Evolutionary conservation across 1,140 invertebrate species (phyloP).

Genomic region (Parapsyche elsis): DNA sequence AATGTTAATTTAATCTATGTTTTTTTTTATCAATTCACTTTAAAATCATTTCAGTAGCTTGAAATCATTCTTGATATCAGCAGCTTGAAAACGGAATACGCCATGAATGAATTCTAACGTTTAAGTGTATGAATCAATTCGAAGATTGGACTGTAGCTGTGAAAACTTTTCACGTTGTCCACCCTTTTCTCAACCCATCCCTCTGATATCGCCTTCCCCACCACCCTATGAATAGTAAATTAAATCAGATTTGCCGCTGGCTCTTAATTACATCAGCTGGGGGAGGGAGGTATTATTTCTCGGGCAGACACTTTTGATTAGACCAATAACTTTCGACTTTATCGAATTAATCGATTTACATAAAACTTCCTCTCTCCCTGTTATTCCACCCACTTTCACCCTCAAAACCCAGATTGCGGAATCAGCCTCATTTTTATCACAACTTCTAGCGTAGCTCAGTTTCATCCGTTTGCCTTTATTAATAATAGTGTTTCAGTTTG

Average conservation of each 20-base stretch:
- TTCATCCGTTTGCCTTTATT: too few relatives aligned
- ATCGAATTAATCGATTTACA: slow-evolving; percentile 33
- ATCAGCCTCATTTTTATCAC: too few relatives aligned
- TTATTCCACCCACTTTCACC: not conserved
- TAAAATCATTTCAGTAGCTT: too few relatives aligned
- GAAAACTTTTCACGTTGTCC: not conserved
- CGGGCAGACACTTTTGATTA: slow-evolving; percentile 28
- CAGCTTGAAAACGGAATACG: not conserved
- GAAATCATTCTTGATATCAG: not conserved
- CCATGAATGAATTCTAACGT: too few relatives aligned
- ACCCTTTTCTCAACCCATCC: not conserved
- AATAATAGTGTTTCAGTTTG: too few relatives aligned
- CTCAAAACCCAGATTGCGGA: too few relatives aligned
- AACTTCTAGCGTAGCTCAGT: too few relatives aligned
- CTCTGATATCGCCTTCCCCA: not conserved
- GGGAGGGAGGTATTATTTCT: slow-evolving; percentile 13
- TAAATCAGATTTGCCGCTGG: slow-evolving; percentile 43
- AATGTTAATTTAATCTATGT: too few relatives aligned
- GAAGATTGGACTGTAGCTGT: not conserved
- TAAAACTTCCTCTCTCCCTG: not conserved
- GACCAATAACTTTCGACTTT: slow-evolving; percentile 33
- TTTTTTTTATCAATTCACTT: too few relatives aligned
- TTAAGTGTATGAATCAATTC: too few relatives aligned
- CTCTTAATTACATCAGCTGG: slow-evolving; percentile 41
- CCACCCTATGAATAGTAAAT: slow-evolving; percentile 51